phyloP scores from a whole-genome alignment of 2,113 vertebrate genomes.

The Neopipo cinnamomea region DNA sequence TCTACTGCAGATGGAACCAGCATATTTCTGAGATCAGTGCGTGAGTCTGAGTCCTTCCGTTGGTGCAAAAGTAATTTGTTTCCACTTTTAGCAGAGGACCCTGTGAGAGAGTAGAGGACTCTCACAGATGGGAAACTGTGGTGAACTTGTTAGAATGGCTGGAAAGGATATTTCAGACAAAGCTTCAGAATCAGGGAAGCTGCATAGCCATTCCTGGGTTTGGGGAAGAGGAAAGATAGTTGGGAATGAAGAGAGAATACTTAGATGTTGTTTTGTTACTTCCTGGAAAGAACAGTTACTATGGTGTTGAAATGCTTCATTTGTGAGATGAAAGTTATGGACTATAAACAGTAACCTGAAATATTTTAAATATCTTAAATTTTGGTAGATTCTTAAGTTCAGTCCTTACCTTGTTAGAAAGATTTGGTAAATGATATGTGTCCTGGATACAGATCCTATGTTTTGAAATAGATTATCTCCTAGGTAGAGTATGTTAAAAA shows the following conservation, averaged over 20 bases:
- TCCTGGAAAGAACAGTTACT: not conserved
- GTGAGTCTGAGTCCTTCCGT: not conserved
- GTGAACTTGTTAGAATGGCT: not conserved
- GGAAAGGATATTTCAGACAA: not conserved
- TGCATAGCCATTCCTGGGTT: not conserved
- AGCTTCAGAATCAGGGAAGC: not conserved
- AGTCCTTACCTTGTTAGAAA: not conserved
- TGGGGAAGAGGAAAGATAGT: not conserved
- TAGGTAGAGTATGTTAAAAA: not conserved
- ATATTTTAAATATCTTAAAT: not conserved
- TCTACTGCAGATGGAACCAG: not conserved
- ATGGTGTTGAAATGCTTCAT: not conserved
- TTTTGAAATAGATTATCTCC: not conserved
- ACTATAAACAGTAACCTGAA: not conserved
- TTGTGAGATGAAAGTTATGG: not conserved
- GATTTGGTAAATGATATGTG: not conserved
- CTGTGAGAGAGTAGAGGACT: not conserved
- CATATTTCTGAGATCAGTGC: not conserved
- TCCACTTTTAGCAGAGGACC: not conserved
- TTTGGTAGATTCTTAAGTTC: not conserved
- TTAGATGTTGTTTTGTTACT: not conserved
- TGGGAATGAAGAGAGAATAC: not conserved
- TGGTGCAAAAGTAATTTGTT: not conserved
- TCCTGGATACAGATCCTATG: not conserved
- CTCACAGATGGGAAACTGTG: not conserved